phyloP scores from a whole-genome alignment of 2,113 vertebrate genomes.

The Oplegnathus fasciatus region DNA sequence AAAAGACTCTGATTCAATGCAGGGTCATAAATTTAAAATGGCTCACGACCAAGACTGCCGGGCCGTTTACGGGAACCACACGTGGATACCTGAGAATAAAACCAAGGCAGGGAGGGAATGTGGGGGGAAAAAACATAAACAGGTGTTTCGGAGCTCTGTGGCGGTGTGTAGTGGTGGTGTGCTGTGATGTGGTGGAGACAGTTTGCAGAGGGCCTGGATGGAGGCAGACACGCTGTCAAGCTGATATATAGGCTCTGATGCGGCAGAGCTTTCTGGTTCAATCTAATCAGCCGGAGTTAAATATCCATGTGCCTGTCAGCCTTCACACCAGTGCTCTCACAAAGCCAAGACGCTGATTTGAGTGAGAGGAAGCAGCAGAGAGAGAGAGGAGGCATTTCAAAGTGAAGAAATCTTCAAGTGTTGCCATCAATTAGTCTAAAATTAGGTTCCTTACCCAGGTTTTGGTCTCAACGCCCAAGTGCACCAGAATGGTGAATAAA shows the following conservation, averaged over 20 bases:
- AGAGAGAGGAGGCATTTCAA: neutral
- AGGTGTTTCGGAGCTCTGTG: slow-evolving; percentile 15
- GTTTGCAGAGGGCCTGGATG: slow-evolving; percentile 4
- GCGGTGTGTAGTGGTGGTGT: neutral
- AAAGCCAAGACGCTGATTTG: neutral
- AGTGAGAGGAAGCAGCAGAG: neutral
- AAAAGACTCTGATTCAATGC: slow-evolving; percentile 67
- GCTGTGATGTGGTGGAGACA: neutral
- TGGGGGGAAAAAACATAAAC: neutral
- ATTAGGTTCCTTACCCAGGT: slow-evolving; percentile 91
- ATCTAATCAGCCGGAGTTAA: slow-evolving; percentile 66
- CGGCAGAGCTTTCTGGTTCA: slow-evolving; percentile 54
- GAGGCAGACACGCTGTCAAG: slow-evolving; percentile 26
- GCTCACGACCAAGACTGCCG: slow-evolving; percentile 23
- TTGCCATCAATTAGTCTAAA: neutral
- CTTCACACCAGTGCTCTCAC: neutral
- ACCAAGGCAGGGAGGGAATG: neutral
- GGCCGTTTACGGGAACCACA: slow-evolving; percentile 23
- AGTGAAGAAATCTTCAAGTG: neutral
- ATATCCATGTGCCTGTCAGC: slow-evolving; percentile 29
- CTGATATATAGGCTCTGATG: slow-evolving; percentile 51
- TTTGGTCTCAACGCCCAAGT: slow-evolving; percentile 97
- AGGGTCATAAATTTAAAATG: slow-evolving; percentile 61
- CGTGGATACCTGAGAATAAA: slow-evolving; percentile 21
- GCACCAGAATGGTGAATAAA: slow-evolving; percentile 94